Evolutionary conservation across 2,888 invertebrate species (phyloP).

Genomic region (Chirona hameri): DNA sequence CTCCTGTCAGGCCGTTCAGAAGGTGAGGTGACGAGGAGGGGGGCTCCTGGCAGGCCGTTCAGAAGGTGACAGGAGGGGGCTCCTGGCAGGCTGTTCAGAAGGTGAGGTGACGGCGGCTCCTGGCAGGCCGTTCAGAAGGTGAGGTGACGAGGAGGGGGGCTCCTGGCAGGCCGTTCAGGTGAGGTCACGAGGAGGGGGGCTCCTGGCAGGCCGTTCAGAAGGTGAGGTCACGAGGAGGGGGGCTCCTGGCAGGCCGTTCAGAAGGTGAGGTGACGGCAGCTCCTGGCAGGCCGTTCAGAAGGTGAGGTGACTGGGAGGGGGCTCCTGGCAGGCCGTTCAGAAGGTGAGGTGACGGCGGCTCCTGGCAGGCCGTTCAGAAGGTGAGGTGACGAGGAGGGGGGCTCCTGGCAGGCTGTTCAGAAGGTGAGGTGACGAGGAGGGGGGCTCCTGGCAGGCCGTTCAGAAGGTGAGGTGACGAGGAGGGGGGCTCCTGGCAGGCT

Average conservation of each 20-base stretch:
- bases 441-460: constrained; percentile 48
- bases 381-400: constrained; percentile 47
- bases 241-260: constrained; percentile 60
- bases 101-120: constrained; percentile 46
- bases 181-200: constrained; percentile 29
- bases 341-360: constrained; percentile 55
- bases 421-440: constrained; percentile 59
- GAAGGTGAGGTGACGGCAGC: constrained; percentile 56
- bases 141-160: constrained; percentile 30
- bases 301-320: constrained; percentile 48
- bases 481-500: constrained; percentile 35
- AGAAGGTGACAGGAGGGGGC: constrained; percentile 65
- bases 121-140: constrained; percentile 74
- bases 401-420: constrained; percentile 63
- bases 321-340: constrained; percentile 59
- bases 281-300: constrained; percentile 69
- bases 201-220: constrained; percentile 69
- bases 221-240: constrained; percentile 48
- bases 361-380: constrained; percentile 70
- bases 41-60: constrained; percentile 54
- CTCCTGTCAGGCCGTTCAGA: constrained; percentile 64
- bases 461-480: constrained; percentile 67
- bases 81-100: constrained; percentile 71
- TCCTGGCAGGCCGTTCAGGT: constrained; percentile 55
- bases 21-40: constrained; percentile 54